Evolutionary conservation across 2,888 invertebrate genomes (phyloP).

Genomic region (Cryptocephalus moraei): DNA sequence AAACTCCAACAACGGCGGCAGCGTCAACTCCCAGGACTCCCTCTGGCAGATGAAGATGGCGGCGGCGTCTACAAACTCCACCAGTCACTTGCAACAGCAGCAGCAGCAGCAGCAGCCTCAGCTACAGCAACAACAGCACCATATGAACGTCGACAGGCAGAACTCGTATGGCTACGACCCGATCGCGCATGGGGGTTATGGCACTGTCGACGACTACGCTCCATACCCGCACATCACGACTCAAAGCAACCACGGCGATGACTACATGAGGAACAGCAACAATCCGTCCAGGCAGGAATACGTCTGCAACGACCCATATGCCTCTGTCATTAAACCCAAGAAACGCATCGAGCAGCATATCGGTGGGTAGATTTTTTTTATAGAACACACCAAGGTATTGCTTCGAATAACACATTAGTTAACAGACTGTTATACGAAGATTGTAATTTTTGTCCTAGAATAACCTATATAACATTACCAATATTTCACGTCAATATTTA

Average conservation of each 20-base stretch:
- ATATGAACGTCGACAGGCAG: conserved; percentile 14
- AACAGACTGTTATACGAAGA: too few relatives aligned
- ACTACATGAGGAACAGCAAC: conserved; percentile 66
- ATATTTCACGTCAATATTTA: too few relatives aligned
- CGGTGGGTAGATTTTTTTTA: conserved; percentile 47
- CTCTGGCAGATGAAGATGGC: conserved; percentile 91
- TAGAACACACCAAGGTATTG: too few relatives aligned
- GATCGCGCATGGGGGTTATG: conserved; percentile 72
- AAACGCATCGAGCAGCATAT: conserved; percentile 79
- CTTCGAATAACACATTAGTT: too few relatives aligned
- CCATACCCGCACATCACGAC: conserved; percentile 71
- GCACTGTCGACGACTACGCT: conserved; percentile 74
- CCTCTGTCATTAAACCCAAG: conserved; percentile 82
- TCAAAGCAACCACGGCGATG: conserved; percentile 54
- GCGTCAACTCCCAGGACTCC: conserved; percentile 89
- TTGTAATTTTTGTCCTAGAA: too few relatives aligned
- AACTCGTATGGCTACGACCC: conserved; percentile 65
- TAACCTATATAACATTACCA: too few relatives aligned
- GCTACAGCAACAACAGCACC: conserved; percentile 36
- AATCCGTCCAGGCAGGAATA: conserved; percentile 81
- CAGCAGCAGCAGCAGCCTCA: conserved; percentile 28
- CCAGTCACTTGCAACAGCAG: conserved; percentile 43
- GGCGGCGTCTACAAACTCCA: conserved; percentile 59
- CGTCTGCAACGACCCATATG: conserved; percentile 72
- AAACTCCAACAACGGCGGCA: conserved; percentile 90